Base-by-base conservation (phyloP, 2,113 vertebrate genomes). In the Trematocara marginatum region DNA sequence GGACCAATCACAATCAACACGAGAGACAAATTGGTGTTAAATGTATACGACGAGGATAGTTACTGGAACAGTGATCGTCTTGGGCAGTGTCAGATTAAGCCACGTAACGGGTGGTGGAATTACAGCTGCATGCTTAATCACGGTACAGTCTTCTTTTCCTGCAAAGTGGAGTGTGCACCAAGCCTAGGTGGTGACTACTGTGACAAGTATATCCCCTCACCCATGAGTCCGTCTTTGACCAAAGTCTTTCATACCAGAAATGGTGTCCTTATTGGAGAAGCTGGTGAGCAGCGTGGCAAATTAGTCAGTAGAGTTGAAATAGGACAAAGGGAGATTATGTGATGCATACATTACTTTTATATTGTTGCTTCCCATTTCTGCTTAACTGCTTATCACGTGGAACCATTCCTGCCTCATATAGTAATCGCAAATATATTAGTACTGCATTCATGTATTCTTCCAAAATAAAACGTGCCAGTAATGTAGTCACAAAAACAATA, bases 11-110 rank as follows among this genome's bases (percentile, higher is more conserved):
- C 61, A 4, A 79, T 97, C 6, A 13, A 38, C 26, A 86, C 56
- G 0, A n/a, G 2, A 2, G 74, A 71, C 1, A 53, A 18, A 29
- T 81, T 97, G 4, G 87, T 0, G 9, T 90, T 97, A 4, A n/a
- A 83, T 53, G 93, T 97, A 45, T 97, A 95, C 92, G 96, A 97
- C 7, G 78, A 52, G 6, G 96, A 97, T 52, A 0, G 0, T 0
- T 81, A 23, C 53, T 96, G 93, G 84, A 64, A 95, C 3, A 96
- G 95, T 2, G 94, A 97, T 34, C 89, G 83, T 1, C 94, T 97
- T 0, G 97, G 96, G 0, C 0, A 18, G 1, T 97, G 97, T 78
- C 88, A 92, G 8, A 2, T 13, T 16, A 0, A 40, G 1, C 80
- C 93, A 1, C 71, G 0, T 3, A 61, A 54, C 0, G 96, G 95